Evolutionary conservation across 2,888 invertebrate species (phyloP).

Genomic region (Sphinx pinastri): DNA sequence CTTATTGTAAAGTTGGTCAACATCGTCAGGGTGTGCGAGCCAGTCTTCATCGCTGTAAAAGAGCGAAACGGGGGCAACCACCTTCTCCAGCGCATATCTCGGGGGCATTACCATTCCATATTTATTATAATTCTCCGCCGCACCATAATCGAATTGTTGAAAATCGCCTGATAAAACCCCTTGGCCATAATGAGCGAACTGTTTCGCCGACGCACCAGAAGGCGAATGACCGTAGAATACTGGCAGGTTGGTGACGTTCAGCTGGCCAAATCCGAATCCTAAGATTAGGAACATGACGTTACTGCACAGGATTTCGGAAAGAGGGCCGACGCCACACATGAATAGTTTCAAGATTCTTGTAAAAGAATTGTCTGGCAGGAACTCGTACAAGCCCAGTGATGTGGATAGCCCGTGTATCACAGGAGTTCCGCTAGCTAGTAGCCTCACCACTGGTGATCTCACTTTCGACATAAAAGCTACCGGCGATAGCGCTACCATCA

Average conservation of each 20-base stretch:
- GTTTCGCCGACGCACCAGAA: constrained; percentile 81
- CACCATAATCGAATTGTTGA: constrained; percentile 61
- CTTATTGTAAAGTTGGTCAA: constrained; percentile 74
- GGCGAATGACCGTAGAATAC: constrained; percentile 81
- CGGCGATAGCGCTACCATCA: constrained; percentile 84
- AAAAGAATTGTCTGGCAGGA: constrained; percentile 84
- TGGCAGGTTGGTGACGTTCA: constrained; percentile 84
- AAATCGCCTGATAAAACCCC: constrained; percentile 61
- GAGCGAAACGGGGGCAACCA: constrained; percentile 62
- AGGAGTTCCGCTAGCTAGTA: constrained; percentile 55
- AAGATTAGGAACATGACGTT: constrained; percentile 84
- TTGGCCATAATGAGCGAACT: constrained; percentile 82
- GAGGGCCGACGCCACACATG: constrained; percentile 70
- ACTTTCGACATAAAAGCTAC: constrained; percentile 79
- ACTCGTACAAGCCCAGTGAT: constrained; percentile 84
- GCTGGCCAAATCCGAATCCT: constrained; percentile 83
- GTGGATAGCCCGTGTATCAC: constrained; percentile 51
- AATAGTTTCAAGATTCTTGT: constrained; percentile 67
- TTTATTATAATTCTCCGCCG: constrained; percentile 48
- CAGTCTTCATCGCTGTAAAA: constrained; percentile 84
- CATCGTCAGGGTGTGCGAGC: constrained; percentile 84
- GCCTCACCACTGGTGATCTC: constrained; percentile 59
- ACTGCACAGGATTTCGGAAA: constrained; percentile 81
- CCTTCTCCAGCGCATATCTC: constrained; percentile 54
- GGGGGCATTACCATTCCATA: constrained; percentile 62